Conservation (phyloP, 1,140 invertebrate genomes). For the Micrasema minimum region DNA sequence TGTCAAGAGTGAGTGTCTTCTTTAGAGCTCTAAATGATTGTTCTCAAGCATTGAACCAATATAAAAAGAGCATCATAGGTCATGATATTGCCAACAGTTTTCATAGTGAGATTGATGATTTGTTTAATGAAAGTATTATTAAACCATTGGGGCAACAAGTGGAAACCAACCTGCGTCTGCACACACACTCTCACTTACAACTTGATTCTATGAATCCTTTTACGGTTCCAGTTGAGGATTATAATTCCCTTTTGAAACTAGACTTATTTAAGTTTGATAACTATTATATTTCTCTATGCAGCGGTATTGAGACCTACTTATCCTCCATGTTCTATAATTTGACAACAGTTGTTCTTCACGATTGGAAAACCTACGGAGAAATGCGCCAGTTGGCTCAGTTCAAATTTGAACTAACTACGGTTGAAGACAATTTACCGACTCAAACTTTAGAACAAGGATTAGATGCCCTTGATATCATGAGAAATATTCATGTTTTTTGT, state of each 20-base stretch:
- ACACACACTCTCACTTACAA: conserved; percentile 91
- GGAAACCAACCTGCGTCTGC: conserved; percentile 90
- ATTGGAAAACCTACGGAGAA: conserved; percentile 97
- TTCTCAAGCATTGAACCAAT: conserved; percentile 56
- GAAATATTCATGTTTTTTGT: conserved; percentile 97
- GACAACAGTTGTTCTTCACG: conserved; percentile 95
- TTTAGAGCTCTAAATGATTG: conserved; percentile 74
- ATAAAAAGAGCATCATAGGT: conserved; percentile 57
- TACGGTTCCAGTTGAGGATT: conserved; percentile 62
- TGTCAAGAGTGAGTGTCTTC: conserved; percentile 74
- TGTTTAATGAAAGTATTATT: conserved; percentile 68
- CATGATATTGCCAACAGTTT: conserved; percentile 57
- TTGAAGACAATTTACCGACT: conserved; percentile 93
- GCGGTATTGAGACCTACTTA: conserved; percentile 89
- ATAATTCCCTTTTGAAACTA: conserved; percentile 67
- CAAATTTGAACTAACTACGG: conserved; percentile 83
- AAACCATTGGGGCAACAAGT: conserved; percentile 85
- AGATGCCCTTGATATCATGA: conserved; percentile 98
- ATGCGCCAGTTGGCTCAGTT: conserved; percentile 93
- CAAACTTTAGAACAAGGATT: conserved; percentile 97
- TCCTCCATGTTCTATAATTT: conserved; percentile 97
- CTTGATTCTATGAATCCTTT: conserved; percentile 84
- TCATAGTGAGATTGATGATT: conserved; percentile 56
- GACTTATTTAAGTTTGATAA: conserved; percentile 64
- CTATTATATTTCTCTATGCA: conserved; percentile 61